Conservation (phyloP, 2,888 invertebrate genomes). For the Rhamphomyia laevipes region DNA sequence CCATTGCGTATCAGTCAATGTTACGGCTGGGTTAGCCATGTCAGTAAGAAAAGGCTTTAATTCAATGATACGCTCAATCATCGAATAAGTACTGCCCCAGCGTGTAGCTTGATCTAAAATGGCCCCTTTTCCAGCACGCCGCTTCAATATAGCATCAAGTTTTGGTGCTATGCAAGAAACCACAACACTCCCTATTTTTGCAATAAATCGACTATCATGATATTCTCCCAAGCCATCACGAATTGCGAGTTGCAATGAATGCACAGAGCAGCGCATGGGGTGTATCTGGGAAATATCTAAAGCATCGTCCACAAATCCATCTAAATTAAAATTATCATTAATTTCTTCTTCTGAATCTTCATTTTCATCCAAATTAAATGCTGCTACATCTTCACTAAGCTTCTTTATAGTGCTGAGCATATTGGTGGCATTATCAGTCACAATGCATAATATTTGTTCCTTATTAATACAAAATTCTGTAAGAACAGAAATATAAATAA, state of each 20-base stretch:
- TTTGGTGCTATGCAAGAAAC: not conserved
- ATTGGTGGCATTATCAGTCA: constrained; percentile 1
- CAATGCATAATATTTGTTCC: not conserved
- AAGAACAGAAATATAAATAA: no score
- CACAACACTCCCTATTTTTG: not conserved
- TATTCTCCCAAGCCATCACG: not conserved
- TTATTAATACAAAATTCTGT: constrained; percentile 1
- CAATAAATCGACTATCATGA: not conserved
- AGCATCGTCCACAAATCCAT: constrained; percentile 3
- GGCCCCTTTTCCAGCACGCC: constrained; percentile 2
- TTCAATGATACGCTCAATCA: not conserved
- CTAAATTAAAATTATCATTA: constrained; percentile 1
- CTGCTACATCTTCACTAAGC: constrained; percentile 1
- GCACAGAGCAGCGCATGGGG: not conserved
- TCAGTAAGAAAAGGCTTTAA: not conserved
- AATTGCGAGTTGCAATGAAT: not conserved
- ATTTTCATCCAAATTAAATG: constrained; percentile 1
- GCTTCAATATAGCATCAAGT: not conserved
- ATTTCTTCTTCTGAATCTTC: constrained; percentile 1
- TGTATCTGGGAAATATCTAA: constrained; percentile 1
- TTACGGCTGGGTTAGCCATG: constrained; percentile 2
- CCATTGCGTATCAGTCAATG: not conserved
- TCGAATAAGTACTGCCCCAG: not conserved
- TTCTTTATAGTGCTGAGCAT: not conserved
- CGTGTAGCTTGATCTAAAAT: constrained; percentile 1